phyloP scores from a whole-genome alignment of 2,888 invertebrate genomes.

The Osmoderma eremita region DNA sequence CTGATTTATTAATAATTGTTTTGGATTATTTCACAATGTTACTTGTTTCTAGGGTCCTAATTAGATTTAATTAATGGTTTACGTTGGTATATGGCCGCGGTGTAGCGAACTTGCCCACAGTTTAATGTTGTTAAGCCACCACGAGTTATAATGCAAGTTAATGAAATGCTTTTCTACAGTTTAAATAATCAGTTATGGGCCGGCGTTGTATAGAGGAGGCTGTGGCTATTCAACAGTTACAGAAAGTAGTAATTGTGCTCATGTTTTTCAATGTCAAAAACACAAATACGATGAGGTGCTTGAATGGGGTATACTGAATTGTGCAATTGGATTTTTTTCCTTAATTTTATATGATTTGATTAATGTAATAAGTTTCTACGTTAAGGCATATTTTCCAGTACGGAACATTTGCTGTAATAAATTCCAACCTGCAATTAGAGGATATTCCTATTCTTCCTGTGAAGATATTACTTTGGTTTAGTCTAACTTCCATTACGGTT shows the following conservation, averaged over 20 bases:
- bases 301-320: constrained; percentile 17
- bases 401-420: background rate
- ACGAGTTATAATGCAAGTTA: constrained; percentile 49
- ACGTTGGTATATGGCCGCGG: constrained; percentile 43
- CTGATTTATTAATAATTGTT: constrained; percentile 51
- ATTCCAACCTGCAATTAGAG: constrained; percentile 16
- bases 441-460: too few relatives aligned
- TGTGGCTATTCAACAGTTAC: constrained; percentile 27
- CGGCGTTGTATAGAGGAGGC: constrained; percentile 19
- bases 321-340: constrained; percentile 17
- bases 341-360: constrained; percentile 25
- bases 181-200: constrained; percentile 50
- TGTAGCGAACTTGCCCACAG: constrained; percentile 45
- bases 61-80: constrained; percentile 52
- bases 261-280: constrained; percentile 36
- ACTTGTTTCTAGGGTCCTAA: constrained; percentile 48
- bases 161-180: constrained; percentile 51
- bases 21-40: constrained; percentile 49
- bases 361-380: constrained; percentile 20
- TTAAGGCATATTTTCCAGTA: constrained; percentile 17
- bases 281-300: constrained; percentile 19
- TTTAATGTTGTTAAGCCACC: constrained; percentile 46
- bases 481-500: too few relatives aligned
- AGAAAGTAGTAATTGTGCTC: constrained; percentile 29
- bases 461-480: too few relatives aligned